Evolutionary conservation across 2,888 invertebrate genomes (phyloP).

Genomic region (Erebia ligea): DNA sequence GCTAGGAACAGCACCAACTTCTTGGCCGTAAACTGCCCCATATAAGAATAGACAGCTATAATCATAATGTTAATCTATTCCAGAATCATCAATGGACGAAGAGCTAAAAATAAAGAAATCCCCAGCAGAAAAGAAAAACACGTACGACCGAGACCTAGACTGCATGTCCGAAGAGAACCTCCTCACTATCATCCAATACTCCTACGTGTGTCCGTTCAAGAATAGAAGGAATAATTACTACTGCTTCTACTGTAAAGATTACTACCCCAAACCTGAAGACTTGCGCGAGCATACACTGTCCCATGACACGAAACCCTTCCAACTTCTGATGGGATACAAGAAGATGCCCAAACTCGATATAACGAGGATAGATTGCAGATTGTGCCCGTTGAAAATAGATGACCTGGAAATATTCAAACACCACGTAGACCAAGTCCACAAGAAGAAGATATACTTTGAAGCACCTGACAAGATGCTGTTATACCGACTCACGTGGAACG

Average conservation of each 20-base stretch:
- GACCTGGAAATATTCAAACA: slow-evolving; percentile 61
- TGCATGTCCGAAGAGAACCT: slow-evolving; percentile 73
- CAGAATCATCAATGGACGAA: slow-evolving; percentile 33
- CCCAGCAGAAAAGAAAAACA: slow-evolving; percentile 52
- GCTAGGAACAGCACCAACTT: too few relatives aligned
- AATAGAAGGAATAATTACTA: slow-evolving; percentile 73
- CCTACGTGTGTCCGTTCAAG: slow-evolving; percentile 74
- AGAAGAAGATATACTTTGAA: slow-evolving; percentile 67
- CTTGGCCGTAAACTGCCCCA: too few relatives aligned
- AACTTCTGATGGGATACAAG: slow-evolving; percentile 62
- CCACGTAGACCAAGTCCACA: slow-evolving; percentile 59
- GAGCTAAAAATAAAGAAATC: slow-evolving; percentile 38
- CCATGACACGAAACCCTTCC: slow-evolving; percentile 67
- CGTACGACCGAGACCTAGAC: slow-evolving; percentile 54
- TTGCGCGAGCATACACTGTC: slow-evolving; percentile 51
- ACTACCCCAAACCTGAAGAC: slow-evolving; percentile 70
- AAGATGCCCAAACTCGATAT: slow-evolving; percentile 74
- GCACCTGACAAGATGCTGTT: slow-evolving; percentile 65
- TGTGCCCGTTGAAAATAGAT: slow-evolving; percentile 58
- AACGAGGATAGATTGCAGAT: slow-evolving; percentile 66
- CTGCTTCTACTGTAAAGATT: slow-evolving; percentile 71
- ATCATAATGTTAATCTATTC: neutral
- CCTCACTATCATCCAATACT: slow-evolving; percentile 71
- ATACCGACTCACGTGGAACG: slow-evolving; percentile 50
- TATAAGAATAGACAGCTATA: too few relatives aligned